Evolutionary conservation across 2,797 vertebrate species (phyloP).

Genomic region (Tinamus major): DNA sequence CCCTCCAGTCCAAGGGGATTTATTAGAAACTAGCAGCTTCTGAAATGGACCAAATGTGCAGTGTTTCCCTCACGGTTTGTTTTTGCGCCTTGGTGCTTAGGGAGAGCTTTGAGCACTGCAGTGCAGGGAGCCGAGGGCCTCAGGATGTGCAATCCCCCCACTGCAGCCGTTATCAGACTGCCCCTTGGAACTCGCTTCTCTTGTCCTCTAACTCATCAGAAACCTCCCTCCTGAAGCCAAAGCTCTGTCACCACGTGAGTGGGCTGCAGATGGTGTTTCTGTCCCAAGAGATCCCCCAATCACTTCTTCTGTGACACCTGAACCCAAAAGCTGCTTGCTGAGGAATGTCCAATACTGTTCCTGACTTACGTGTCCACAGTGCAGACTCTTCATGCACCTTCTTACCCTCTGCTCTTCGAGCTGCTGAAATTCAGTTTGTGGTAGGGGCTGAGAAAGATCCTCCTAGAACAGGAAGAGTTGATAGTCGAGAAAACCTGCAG

Average conservation of each 20-base stretch:
- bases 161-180: not conserved
- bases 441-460: conserved; percentile 15
- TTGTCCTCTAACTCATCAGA: not conserved
- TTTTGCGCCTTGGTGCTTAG: not conserved
- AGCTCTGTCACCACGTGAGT: not conserved
- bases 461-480: not conserved
- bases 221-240: not conserved
- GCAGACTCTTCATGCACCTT: not conserved
- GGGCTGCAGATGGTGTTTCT: not conserved
- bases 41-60: not conserved
- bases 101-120: not conserved
- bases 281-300: not conserved
- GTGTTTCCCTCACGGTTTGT: not conserved
- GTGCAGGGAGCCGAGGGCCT: not conserved
- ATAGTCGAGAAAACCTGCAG: not conserved
- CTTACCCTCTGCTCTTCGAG: not conserved
- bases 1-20: not conserved
- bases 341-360: rapidly evolving
- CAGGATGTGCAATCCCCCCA: not conserved
- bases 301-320: rapidly evolving
- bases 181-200: not conserved
- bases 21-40: not conserved
- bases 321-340: not conserved
- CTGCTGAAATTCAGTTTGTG: not conserved
- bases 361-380: rapidly evolving